Evolutionary conservation across 2,888 invertebrate species (phyloP), one percentile per base, ranked within the genome.

Genomic region (Rutpela maculata): DNA sequence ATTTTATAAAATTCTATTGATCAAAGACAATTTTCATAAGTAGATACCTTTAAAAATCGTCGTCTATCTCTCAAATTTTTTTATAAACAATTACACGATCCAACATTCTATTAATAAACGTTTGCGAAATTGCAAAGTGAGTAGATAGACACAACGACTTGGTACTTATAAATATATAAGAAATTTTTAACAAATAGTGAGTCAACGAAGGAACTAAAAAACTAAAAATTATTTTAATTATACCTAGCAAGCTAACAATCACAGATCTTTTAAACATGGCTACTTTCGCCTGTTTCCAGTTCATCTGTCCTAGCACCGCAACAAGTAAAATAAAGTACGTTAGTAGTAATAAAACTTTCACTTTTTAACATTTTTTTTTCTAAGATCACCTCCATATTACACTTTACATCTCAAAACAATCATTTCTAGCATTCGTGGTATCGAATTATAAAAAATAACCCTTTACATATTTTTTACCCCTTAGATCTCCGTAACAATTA

Each of bases 231-330:
- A 83, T 80, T 78, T 72, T 70, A 76, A 81, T 81, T 81, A 80
- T 78, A 79, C 80, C 82, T 84, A 84, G 79, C 74, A 82, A 83
- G 80, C 84, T 84, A 84, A 83, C 81, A 84, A 84, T 84, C 84
- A 84, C 84, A 84, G 84, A 83, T 84, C 81, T 83, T 80, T 83
- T 79, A 80, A 81, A 82, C 84, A 79, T 80, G 80, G 80, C 77
- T 79, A 43, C 70, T 77, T 74, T 71, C 74, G 80, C 80, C 82
- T 79, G 78, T 81, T 82, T 80, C 80, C 79, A 81, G 81, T 81
- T 80, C 78, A 82, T 82, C 83, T 82, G 81, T 80, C 81, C 82
- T 78, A 84, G 82, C 84, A 83, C 84, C 82, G 79, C 77, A 81
- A 80, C 57, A 59, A 38, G 17, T 65, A 43, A 59, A 70, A 43